These are phyloP conservation scores for Hormaphis cornu DNA, from an alignment of 1,140 invertebrate genomes.

Conservation along the genomic window DNA sequence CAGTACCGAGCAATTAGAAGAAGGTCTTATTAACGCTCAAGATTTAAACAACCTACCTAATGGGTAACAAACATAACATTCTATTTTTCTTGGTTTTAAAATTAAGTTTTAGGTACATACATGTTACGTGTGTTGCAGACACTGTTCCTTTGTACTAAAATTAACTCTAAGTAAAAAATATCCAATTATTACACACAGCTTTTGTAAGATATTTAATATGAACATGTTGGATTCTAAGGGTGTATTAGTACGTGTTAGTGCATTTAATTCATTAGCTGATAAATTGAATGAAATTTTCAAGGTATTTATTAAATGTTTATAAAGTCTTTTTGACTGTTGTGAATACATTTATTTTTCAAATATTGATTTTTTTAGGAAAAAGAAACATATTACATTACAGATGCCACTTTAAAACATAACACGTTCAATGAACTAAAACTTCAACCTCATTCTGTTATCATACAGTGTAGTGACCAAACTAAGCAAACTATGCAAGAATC, in stretches of 20 bases:
- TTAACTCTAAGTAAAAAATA: not conserved
- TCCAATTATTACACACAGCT: not conserved
- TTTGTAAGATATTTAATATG: slow-evolving; percentile 1
- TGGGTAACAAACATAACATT: not conserved
- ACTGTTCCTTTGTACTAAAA: not conserved
- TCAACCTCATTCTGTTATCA: slow-evolving; percentile 10
- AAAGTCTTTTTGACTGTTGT: too few species aligned
- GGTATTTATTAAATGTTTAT: not conserved
- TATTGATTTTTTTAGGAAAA: slow-evolving; percentile 6
- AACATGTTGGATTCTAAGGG: slow-evolving; percentile 4
- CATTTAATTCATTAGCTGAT: not conserved
- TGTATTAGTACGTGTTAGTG: slow-evolving; percentile 13
- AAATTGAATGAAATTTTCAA: not conserved
- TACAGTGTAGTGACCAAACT: not conserved
- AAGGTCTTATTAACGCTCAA: not conserved
- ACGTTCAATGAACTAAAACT: slow-evolving; percentile 10
- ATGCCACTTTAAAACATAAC: not conserved
- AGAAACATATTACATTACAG: slow-evolving; percentile 1
- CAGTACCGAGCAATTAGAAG: not conserved
- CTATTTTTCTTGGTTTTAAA: too few species aligned
- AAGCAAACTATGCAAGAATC: not conserved
- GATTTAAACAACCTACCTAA: not conserved
- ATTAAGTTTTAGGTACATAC: too few species aligned
- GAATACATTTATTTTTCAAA: not conserved
- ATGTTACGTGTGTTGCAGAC: not conserved